A percentile compares a stretch with the other conserved stretches of the same genome.
phyloP scores from a whole-genome alignment of 2,888 invertebrate genomes.

The Acanthopleura granulata region DNA sequence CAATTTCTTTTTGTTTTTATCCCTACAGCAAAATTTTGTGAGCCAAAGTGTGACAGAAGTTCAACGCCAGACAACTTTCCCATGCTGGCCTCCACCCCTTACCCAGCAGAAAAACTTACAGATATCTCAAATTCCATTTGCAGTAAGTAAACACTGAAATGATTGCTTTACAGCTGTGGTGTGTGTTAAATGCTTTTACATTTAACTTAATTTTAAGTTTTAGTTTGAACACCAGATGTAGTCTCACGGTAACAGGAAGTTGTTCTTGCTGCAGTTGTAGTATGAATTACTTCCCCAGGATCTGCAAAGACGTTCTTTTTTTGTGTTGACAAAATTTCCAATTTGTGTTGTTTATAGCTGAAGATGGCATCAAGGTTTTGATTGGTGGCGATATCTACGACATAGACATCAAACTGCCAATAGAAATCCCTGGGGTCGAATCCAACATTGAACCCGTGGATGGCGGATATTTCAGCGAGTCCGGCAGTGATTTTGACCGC shows the following conservation, averaged over 20 bases:
- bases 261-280: too few species aligned
- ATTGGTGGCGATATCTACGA: conserved; percentile 6
- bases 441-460: neutral
- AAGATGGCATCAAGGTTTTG: conserved; percentile 5
- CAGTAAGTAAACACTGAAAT: conserved; percentile 3
- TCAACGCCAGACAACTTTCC: neutral
- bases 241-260: too few species aligned
- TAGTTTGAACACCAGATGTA: too few species aligned
- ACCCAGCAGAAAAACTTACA: neutral
- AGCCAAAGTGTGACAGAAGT: neutral
- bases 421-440: conserved; percentile 7
- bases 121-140: conserved; percentile 12
- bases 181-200: too few species aligned
- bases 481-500: neutral
- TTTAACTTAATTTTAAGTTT: too few species aligned
- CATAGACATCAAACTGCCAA: neutral
- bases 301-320: too few species aligned
- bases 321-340: too few species aligned
- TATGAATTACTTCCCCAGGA: too few species aligned
- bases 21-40: neutral
- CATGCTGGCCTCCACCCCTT: neutral
- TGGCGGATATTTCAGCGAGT: conserved; percentile 1
- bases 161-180: too few species aligned
- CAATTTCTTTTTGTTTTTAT: too few species aligned
- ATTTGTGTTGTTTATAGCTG: neutral